Percentiles rank a stretch among this genome's conserved stretches.
These are phyloP conservation scores for Capreolus pygargus DNA, from an alignment of 2,113 vertebrate species.

Conservation along the genomic window DNA sequence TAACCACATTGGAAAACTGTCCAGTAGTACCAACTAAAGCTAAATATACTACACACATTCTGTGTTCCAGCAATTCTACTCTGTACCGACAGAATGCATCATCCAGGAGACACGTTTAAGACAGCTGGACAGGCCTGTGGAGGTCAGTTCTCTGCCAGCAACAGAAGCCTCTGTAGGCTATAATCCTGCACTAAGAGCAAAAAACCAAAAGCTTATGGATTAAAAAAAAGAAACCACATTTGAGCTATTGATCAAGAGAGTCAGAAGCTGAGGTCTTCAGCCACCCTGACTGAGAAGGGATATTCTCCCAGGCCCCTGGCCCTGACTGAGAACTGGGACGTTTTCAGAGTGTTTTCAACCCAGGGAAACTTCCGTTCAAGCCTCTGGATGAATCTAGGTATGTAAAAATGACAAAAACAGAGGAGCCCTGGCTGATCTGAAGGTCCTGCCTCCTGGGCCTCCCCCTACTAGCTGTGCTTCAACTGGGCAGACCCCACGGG, in stretches of 20 bases:
- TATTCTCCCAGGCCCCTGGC: not conserved
- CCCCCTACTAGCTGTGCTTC: not conserved
- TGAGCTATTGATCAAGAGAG: not conserved
- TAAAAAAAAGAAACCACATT: not conserved
- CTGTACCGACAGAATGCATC: fast-evolving
- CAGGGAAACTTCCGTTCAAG: not conserved
- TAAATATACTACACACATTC: fast-evolving
- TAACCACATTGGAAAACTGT: not conserved
- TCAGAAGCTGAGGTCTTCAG: not conserved
- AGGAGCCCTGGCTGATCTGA: not conserved
- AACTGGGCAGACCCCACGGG: fast-evolving
- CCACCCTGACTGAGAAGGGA: not conserved
- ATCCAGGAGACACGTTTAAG: fast-evolving
- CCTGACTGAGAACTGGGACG: not conserved
- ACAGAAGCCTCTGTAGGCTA: too few relatives aligned
- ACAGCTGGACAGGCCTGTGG: not conserved
- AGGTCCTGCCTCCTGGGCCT: not conserved
- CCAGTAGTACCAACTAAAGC: not conserved
- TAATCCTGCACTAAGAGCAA: not conserved
- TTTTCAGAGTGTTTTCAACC: not conserved
- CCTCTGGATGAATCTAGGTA: not conserved
- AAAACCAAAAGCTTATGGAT: not conserved
- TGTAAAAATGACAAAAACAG: not conserved
- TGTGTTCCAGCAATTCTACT: fast-evolving
- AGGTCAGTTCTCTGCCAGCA: not conserved